Conservation (phyloP, 2,797 vertebrate species). For the Hyperoplus lanceolatus region DNA sequence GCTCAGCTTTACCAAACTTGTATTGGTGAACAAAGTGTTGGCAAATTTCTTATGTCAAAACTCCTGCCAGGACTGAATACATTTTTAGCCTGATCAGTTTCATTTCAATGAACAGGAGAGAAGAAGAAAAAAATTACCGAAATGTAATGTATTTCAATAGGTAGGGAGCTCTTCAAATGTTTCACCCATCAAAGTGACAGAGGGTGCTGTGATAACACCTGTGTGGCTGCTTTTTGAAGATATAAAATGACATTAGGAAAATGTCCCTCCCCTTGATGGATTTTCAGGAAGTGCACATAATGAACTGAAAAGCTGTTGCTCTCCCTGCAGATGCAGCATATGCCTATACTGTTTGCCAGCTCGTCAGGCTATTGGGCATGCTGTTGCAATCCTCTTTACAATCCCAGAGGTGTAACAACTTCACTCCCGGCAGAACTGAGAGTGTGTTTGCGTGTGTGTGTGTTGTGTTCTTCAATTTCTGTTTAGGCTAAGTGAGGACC, state of each 20-base stretch:
- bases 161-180: background rate
- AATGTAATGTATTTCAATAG: background rate
- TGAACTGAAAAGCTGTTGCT: conserved; percentile 25
- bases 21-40: background rate
- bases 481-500: conserved; percentile 25
- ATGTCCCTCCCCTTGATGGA: too few species aligned
- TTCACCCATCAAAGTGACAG: background rate
- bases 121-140: too few species aligned
- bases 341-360: conserved; percentile 17
- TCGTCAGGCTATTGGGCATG: conserved; percentile 18
- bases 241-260: background rate
- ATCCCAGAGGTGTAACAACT: conserved; percentile 51
- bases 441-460: conserved; percentile 22
- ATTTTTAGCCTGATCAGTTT: background rate
- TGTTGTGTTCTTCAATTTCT: conserved; percentile 10
- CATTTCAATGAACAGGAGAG: background rate
- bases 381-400: conserved; percentile 25
- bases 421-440: conserved; percentile 48
- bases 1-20: background rate
- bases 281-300: conserved; percentile 10
- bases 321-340: conserved; percentile 14
- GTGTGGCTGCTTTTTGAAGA: background rate
- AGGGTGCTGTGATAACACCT: background rate
- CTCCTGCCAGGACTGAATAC: background rate
- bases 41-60: background rate